phyloP scores from a whole-genome alignment of 1,140 invertebrate species.

The Leptopilina boulardi region DNA sequence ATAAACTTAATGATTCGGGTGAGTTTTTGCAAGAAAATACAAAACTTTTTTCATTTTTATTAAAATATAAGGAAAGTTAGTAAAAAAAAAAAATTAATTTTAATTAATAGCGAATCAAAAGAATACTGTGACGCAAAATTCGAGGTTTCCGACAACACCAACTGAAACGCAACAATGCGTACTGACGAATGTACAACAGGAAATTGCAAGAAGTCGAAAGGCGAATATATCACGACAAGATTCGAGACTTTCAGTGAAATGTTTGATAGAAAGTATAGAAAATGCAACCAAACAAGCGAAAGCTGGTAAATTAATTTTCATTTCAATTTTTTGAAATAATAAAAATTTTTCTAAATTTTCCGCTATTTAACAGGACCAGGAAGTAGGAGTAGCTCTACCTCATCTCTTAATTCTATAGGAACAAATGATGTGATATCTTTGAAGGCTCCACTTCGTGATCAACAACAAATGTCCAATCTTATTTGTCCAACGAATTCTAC shows the following conservation, averaged over 20 bases:
- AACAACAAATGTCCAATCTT: constrained; percentile 68
- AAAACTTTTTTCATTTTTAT: not conserved
- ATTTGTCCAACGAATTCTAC: constrained; percentile 68
- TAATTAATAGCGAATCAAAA: constrained; percentile 71
- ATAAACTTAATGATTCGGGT: constrained; percentile 83
- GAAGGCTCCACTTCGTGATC: constrained; percentile 71
- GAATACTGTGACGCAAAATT: constrained; percentile 56
- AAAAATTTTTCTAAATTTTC: not conserved
- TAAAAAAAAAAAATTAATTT: constrained; percentile 36
- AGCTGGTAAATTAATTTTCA: constrained; percentile 74
- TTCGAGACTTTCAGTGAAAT: constrained; percentile 90
- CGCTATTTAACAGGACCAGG: constrained; percentile 64
- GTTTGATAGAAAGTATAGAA: constrained; percentile 92
- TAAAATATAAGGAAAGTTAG: not conserved
- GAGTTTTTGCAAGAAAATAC: too few relatives aligned
- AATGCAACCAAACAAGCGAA: constrained; percentile 90
- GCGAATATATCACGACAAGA: constrained; percentile 82
- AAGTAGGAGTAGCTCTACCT: constrained; percentile 78
- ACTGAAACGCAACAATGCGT: constrained; percentile 76
- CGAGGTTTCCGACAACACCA: constrained; percentile 64
- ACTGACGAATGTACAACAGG: constrained; percentile 77
- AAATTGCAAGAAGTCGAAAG: constrained; percentile 79
- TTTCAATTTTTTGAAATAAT: not conserved
- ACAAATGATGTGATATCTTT: constrained; percentile 71
- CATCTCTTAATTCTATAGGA: constrained; percentile 77